Evolutionary conservation across 2,888 invertebrate genomes (phyloP).

Genomic region (Calliopum simillimum): DNA sequence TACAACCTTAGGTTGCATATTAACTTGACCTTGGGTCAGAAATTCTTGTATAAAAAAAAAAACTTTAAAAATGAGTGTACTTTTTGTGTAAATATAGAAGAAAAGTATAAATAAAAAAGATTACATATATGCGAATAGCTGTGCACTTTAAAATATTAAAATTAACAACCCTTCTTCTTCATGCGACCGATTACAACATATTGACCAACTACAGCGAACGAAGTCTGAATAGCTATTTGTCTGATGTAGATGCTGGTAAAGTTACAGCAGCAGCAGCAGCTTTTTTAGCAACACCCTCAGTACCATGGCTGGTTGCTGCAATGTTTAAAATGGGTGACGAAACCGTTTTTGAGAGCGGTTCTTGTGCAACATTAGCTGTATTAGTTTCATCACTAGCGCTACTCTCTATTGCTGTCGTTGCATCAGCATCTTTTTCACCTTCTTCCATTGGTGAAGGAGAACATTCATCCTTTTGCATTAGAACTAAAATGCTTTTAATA

Average conservation of each 20-base stretch:
- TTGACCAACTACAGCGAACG: slow-evolving; percentile 18
- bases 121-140: slow-evolving; percentile 26
- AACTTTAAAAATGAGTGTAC: slow-evolving; percentile 29
- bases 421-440: slow-evolving; percentile 52
- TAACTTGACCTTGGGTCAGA: slow-evolving; percentile 56
- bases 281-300: slow-evolving; percentile 22
- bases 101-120: slow-evolving; percentile 33
- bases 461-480: slow-evolving; percentile 62
- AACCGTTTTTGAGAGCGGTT: slow-evolving; percentile 13
- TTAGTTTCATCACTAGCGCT: slow-evolving; percentile 35
- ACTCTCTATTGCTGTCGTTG: slow-evolving; percentile 52
- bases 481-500: slow-evolving; percentile 62
- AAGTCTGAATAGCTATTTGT: slow-evolving; percentile 25
- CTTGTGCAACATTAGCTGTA: slow-evolving; percentile 16
- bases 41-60: slow-evolving; percentile 43
- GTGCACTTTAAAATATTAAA: slow-evolving; percentile 31
- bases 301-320: slow-evolving; percentile 13
- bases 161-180: slow-evolving; percentile 26
- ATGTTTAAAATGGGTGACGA: slow-evolving; percentile 8
- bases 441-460: slow-evolving; percentile 44
- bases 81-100: slow-evolving; percentile 28
- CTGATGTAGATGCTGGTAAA: not conserved
- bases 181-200: slow-evolving; percentile 13
- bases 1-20: slow-evolving; percentile 34
- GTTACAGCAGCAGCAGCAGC: not conserved